Conservation (phyloP, 1,140 invertebrate genomes). For the Scaptomyza hsui region DNA sequence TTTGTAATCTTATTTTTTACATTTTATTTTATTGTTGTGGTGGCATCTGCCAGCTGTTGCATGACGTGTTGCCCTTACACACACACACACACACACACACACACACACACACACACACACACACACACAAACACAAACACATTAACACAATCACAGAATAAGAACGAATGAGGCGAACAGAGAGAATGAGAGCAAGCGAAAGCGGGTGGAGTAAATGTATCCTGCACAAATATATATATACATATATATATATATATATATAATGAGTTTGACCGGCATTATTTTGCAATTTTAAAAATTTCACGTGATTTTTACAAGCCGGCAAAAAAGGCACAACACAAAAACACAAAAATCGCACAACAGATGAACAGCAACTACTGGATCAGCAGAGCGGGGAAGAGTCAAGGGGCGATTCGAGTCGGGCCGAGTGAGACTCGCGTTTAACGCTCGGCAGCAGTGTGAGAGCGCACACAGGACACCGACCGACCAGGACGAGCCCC, state of each 20-base stretch:
- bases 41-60: conserved; percentile 49
- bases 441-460: conserved; percentile 21
- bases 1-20: conserved; percentile 8
- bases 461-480: conserved; percentile 45
- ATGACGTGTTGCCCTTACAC: conserved; percentile 18
- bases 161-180: background rate
- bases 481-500: conserved; percentile 32
- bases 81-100: conserved; percentile 1
- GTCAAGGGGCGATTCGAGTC: conserved; percentile 9
- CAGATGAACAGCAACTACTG: conserved; percentile 1
- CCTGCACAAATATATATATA: conserved; percentile 12
- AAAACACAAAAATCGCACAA: conserved; percentile 36
- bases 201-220: conserved; percentile 10
- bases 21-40: conserved; percentile 16
- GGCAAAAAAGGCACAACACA: conserved; percentile 48
- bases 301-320: conserved; percentile 70
- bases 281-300: conserved; percentile 74
- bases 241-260: conserved; percentile 30
- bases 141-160: background rate
- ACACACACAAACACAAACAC: background rate
- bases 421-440: conserved; percentile 17
- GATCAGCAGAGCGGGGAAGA: background rate
- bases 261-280: conserved; percentile 75
- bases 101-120: conserved; percentile 1
- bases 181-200: conserved; percentile 4